A percentile compares a stretch with the other conserved stretches of the same genome.
Conservation (phyloP, 1,140 invertebrate species). For the Drosophila malerkotliana region DNA sequence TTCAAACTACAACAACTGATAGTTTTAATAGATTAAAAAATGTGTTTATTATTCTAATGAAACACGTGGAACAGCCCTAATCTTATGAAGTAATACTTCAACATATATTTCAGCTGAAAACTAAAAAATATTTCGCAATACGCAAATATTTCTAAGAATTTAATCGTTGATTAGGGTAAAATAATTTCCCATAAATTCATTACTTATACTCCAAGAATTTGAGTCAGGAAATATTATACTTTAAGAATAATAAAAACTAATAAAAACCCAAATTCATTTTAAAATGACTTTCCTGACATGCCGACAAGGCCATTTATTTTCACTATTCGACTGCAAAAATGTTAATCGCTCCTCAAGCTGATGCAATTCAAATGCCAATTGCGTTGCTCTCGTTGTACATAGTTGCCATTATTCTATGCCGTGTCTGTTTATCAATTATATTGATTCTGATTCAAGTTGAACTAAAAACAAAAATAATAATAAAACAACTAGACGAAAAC, state of each 20-base stretch:
- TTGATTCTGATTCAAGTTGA: constrained; percentile 28
- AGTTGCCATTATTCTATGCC: constrained; percentile 18
- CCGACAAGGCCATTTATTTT: constrained; percentile 36
- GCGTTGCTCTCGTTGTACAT: constrained; percentile 25
- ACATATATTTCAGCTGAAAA: too few relatives aligned
- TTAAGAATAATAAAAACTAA: neutral
- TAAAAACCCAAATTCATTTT: constrained; percentile 1
- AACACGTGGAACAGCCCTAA: neutral
- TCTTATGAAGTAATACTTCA: too few relatives aligned
- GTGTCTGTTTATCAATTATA: constrained; percentile 32
- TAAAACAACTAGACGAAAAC: constrained; percentile 24
- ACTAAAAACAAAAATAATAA: constrained; percentile 1
- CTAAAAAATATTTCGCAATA: neutral
- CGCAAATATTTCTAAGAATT: too few relatives aligned
- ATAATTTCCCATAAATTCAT: too few relatives aligned
- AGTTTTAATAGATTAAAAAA: neutral
- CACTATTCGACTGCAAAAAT: constrained; percentile 35
- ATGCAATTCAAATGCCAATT: constrained; percentile 72
- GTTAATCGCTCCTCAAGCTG: constrained; percentile 54
- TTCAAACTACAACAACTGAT: neutral
- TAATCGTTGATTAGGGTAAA: too few relatives aligned
- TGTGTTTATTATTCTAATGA: neutral
- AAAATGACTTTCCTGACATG: constrained; percentile 17
- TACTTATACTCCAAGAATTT: neutral
- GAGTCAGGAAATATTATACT: neutral